These are phyloP conservation scores for Cygnus atratus DNA, from an alignment of 2,113 vertebrate species.

Conservation along the genomic window DNA sequence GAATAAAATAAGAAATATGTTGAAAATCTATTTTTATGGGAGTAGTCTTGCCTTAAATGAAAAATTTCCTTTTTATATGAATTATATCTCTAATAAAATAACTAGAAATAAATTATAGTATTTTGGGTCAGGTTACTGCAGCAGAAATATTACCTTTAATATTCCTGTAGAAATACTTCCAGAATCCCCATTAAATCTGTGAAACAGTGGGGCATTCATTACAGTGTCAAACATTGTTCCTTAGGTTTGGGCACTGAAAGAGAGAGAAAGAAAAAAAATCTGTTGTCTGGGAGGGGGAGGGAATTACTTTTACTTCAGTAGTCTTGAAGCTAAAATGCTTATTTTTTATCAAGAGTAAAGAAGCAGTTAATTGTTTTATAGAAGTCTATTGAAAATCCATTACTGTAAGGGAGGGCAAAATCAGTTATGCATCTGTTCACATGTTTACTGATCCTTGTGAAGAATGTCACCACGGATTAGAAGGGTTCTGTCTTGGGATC, in stretches of 20 bases:
- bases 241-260: neutral
- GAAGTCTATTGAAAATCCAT: conserved; percentile 21
- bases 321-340: neutral
- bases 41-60: neutral
- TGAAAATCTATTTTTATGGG: neutral
- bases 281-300: neutral
- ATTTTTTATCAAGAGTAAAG: conserved; percentile 13
- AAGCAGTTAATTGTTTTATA: conserved; percentile 5
- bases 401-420: neutral
- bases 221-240: neutral
- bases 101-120: neutral
- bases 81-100: neutral
- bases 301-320: neutral
- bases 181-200: neutral
- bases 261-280: neutral
- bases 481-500: neutral
- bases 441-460: neutral
- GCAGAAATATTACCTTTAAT: neutral
- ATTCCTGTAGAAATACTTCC: neutral
- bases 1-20: neutral
- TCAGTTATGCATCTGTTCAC: neutral
- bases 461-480: neutral
- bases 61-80: neutral
- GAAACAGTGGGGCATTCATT: neutral
- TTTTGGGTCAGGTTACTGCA: neutral